Evolutionary conservation across 2,888 invertebrate genomes (phyloP).

Genomic region (Phalangium opilio): DNA sequence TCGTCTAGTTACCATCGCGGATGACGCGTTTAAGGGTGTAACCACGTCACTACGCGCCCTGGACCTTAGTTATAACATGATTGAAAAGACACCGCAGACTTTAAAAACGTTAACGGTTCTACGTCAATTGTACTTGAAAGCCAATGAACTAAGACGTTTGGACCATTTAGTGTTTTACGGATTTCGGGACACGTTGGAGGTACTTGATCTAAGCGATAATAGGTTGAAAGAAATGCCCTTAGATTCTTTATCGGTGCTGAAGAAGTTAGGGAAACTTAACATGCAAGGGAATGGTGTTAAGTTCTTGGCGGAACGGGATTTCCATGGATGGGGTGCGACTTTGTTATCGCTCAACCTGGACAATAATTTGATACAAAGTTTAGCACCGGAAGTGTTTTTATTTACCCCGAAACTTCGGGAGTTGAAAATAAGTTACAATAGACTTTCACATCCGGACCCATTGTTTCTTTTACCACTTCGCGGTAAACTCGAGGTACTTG

Average conservation of each 20-base stretch:
- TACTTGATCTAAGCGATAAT: constrained; percentile 20
- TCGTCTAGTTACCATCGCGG: constrained; percentile 40
- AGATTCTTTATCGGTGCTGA: constrained; percentile 14
- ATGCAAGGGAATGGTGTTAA: constrained; percentile 20
- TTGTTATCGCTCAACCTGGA: constrained; percentile 77
- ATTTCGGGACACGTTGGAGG: constrained; percentile 12
- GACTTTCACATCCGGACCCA: constrained; percentile 11
- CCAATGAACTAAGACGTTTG: constrained; percentile 53
- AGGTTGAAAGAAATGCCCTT: constrained; percentile 14
- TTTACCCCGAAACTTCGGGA: constrained; percentile 43
- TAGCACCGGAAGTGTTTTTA: constrained; percentile 62
- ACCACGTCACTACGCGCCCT: constrained; percentile 29
- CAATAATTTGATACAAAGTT: constrained; percentile 70
- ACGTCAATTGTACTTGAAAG: constrained; percentile 51
- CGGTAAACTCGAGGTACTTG: constrained; percentile 58
- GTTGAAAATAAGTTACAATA: constrained; percentile 26
- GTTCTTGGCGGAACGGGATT: constrained; percentile 40
- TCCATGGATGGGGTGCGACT: constrained; percentile 57
- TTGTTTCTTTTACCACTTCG: constrained; percentile 11
- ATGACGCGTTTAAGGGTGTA: constrained; percentile 54
- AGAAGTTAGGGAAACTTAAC: constrained; percentile 16
- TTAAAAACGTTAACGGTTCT: constrained; percentile 36
- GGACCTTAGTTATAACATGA: constrained; percentile 40
- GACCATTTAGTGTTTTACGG: constrained; percentile 50
- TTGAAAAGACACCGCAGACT: constrained; percentile 47